Evolutionary conservation across 2,113 vertebrate genomes (phyloP).

Genomic region (Sclerurus mexicanus): DNA sequence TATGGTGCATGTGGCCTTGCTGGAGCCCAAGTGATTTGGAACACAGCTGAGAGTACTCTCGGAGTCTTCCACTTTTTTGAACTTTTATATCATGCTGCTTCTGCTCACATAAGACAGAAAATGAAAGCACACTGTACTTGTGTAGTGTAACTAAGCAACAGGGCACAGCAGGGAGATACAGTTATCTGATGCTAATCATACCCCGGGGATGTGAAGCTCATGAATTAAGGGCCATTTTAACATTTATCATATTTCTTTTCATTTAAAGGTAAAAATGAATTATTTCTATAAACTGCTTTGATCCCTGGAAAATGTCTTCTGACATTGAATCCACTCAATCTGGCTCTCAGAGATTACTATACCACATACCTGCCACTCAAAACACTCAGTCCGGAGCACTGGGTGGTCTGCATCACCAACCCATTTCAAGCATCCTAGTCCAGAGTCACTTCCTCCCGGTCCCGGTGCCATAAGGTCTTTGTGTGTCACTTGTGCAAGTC

Average conservation of each 20-base stretch:
- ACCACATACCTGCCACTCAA: neutral
- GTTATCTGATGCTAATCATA: conserved; percentile 52
- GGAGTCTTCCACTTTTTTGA: neutral
- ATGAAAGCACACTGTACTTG: neutral
- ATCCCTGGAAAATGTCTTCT: conserved; percentile 9
- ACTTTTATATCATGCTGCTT: neutral
- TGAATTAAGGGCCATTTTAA: conserved; percentile 36
- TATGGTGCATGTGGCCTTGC: rapidly evolving
- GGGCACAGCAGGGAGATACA: conserved; percentile 23
- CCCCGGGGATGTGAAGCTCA: neutral
- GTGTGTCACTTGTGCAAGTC: neutral
- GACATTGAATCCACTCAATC: conserved; percentile 4
- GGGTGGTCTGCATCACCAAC: neutral
- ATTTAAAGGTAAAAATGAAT: conserved; percentile 52
- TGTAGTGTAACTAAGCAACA: conserved; percentile 1
- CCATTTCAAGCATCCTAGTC: neutral
- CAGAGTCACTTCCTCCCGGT: neutral
- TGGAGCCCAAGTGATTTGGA: neutral
- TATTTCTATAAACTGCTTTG: conserved; percentile 43
- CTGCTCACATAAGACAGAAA: conserved; percentile 17
- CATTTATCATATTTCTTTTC: conserved; percentile 48
- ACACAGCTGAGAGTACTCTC: neutral
- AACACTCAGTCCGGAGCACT: neutral
- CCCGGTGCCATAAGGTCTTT: neutral
- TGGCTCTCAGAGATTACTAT: conserved; percentile 7